A percentile compares a stretch with the other conserved stretches of the same genome.
phyloP scores from a whole-genome alignment of 2,797 vertebrate genomes.

The Epinephelus coioides region DNA sequence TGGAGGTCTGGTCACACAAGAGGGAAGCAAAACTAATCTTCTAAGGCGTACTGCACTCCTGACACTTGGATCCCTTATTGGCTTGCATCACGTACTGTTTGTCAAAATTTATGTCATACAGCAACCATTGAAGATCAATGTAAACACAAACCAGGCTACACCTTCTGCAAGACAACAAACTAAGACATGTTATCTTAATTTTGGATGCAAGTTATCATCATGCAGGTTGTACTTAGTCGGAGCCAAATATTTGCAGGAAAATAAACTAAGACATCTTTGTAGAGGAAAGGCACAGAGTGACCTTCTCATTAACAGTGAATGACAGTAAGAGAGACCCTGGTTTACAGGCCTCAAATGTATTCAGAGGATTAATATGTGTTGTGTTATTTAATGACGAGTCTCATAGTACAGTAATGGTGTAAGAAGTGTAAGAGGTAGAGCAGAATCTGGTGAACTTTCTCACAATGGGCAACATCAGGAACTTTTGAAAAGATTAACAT shows the following conservation, averaged over 20 bases:
- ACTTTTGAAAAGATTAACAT: neutral
- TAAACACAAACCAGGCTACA: conserved; percentile 36
- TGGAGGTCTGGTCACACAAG: conserved; percentile 29
- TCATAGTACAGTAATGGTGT: conserved; percentile 9
- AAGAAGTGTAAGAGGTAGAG: conserved; percentile 66
- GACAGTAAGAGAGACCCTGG: conserved; percentile 4
- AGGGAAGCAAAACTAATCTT: conserved; percentile 14
- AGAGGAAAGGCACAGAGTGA: conserved; percentile 81
- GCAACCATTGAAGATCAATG: neutral
- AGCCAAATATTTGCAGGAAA: conserved; percentile 39
- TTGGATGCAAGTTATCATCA: neutral
- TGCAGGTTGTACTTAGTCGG: neutral
- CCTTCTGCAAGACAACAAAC: conserved; percentile 9
- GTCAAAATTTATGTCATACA: neutral
- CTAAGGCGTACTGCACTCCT: neutral
- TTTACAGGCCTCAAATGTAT: conserved; percentile 10
- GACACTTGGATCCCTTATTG: conserved; percentile 5
- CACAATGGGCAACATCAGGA: neutral
- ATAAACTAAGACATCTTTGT: conserved; percentile 58
- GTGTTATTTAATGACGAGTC: conserved; percentile 12
- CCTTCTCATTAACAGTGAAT: conserved; percentile 57
- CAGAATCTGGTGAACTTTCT: conserved; percentile 36
- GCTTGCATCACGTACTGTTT: conserved; percentile 7
- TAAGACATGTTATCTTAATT: conserved; percentile 15
- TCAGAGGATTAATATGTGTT: conserved; percentile 7